Conservation (phyloP, 1,140 invertebrate species). For the Papilio dardanus region DNA sequence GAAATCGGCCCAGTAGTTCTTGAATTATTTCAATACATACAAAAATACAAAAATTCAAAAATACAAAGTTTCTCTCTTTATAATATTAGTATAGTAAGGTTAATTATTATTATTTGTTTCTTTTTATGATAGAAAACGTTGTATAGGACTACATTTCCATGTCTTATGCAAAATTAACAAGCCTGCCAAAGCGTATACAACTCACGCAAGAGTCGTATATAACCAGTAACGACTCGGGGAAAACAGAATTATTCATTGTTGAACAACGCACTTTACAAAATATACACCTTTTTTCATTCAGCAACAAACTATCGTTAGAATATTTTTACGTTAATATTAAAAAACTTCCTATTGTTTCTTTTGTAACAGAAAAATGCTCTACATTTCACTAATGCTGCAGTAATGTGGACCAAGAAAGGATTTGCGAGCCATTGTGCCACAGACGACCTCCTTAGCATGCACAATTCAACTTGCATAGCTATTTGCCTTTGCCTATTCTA, state of each 20-base stretch:
- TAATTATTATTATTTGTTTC: too few relatives aligned
- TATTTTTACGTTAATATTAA: background rate
- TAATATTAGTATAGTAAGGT: too few relatives aligned
- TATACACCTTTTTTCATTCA: background rate
- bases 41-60: too few relatives aligned
- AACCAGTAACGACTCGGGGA: background rate
- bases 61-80: too few relatives aligned
- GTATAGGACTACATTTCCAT: background rate
- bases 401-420: slow-evolving; percentile 25
- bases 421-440: slow-evolving; percentile 25
- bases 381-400: background rate
- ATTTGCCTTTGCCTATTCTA: slow-evolving; percentile 10
- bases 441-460: slow-evolving; percentile 18
- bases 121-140: background rate
- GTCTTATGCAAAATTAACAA: background rate
- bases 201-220: background rate
- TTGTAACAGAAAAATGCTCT: background rate
- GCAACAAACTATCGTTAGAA: background rate
- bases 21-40: too few relatives aligned
- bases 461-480: background rate
- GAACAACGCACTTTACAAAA: background rate
- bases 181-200: background rate
- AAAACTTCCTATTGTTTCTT: background rate
- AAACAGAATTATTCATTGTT: background rate
- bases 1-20: too few relatives aligned